Conservation (phyloP, 2,113 vertebrate species). For the Scopus umbretta region DNA sequence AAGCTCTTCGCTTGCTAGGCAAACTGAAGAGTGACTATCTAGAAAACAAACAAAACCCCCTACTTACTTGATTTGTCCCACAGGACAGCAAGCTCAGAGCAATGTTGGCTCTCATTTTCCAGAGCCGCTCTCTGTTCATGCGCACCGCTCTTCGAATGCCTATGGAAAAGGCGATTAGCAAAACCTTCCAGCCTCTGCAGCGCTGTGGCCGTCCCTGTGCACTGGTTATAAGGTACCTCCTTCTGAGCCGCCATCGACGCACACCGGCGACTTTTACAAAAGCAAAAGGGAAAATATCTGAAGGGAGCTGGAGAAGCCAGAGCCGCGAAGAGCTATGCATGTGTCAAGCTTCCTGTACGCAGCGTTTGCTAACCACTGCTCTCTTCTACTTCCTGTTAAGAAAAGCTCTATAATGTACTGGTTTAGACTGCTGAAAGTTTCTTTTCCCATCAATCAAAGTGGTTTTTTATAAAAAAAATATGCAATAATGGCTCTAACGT, state of each 20-base stretch:
- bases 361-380: constrained; percentile 70
- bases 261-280: not conserved
- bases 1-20: not conserved
- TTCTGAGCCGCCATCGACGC: constrained; percentile 83
- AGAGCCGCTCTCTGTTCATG: constrained; percentile 77
- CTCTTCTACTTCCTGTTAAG: constrained; percentile 76
- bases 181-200: constrained; percentile 84
- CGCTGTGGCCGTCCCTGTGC: constrained; percentile 69
- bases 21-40: not conserved
- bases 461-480: not conserved
- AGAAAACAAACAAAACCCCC: not conserved
- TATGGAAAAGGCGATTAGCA: constrained; percentile 86
- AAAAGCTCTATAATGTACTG: constrained; percentile 57
- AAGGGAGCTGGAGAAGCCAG: constrained; percentile 62
- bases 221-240: constrained; percentile 73
- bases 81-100: constrained; percentile 79
- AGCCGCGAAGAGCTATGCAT: constrained; percentile 60
- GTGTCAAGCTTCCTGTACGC: constrained; percentile 86
- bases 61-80: constrained; percentile 93
- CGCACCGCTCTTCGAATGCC: constrained; percentile 74
- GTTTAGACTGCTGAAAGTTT: constrained; percentile 29
- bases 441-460: not conserved
- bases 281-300: constrained; percentile 29
- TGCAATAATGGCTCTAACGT: not conserved
- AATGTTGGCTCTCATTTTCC: constrained; percentile 77